phyloP scores from a whole-genome alignment of 2,888 invertebrate genomes.

The Drosophila mettleri region DNA sequence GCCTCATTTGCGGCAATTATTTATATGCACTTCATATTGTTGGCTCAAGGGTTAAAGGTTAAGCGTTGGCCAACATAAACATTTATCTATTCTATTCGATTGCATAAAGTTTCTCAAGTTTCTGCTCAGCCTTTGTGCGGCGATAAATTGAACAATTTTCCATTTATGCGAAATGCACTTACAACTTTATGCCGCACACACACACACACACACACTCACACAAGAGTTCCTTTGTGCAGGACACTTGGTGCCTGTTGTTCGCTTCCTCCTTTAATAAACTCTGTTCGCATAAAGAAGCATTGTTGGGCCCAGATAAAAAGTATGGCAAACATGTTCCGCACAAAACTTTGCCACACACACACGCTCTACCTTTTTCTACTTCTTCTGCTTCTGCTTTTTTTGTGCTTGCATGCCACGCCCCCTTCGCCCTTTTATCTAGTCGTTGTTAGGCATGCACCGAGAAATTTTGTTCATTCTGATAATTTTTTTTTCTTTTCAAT shows the following conservation, averaged over 20 bases:
- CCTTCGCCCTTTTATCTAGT: slow-evolving; percentile 6
- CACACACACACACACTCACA: neutral
- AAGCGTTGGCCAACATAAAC: slow-evolving; percentile 46
- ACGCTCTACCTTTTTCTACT: neutral
- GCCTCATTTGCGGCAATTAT: slow-evolving; percentile 56
- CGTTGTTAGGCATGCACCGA: slow-evolving; percentile 52
- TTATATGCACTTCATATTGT: too few relatives aligned
- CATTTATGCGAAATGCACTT: slow-evolving; percentile 72
- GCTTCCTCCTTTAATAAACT: slow-evolving; percentile 59
- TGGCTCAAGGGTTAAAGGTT: too few relatives aligned
- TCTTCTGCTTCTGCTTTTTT: neutral
- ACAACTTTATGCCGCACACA: slow-evolving; percentile 44
- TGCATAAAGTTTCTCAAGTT: too few relatives aligned
- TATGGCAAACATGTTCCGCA: slow-evolving; percentile 57
- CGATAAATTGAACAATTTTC: slow-evolving; percentile 72
- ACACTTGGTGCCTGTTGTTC: slow-evolving; percentile 34
- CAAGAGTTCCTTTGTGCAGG: slow-evolving; percentile 35
- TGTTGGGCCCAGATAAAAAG: slow-evolving; percentile 48
- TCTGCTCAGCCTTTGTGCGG: slow-evolving; percentile 62
- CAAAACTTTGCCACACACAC: slow-evolving; percentile 38
- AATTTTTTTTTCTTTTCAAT: slow-evolving; percentile 32
- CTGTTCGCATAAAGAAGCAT: slow-evolving; percentile 46
- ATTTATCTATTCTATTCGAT: slow-evolving; percentile 57
- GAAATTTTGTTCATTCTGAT: slow-evolving; percentile 47
- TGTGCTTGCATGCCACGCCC: slow-evolving; percentile 33